Conservation (phyloP, 1,140 invertebrate genomes). For the Cherax quadricarinatus region DNA sequence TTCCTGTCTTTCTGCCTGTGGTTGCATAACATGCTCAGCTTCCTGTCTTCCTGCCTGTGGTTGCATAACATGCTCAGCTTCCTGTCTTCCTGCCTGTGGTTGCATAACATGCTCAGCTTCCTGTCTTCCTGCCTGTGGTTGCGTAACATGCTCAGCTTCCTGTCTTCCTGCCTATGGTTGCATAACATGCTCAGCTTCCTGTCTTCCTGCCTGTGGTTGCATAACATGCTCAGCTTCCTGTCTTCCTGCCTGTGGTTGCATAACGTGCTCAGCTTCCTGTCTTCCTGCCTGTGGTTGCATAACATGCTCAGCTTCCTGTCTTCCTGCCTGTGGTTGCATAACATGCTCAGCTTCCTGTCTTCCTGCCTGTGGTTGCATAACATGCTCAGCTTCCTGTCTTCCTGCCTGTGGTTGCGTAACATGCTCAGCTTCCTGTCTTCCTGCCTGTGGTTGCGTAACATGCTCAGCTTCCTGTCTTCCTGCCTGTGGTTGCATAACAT, state of each 20-base stretch:
- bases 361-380: neutral
- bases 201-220: neutral
- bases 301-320: neutral
- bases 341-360: neutral
- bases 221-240: neutral
- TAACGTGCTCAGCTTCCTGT: neutral
- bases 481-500: neutral
- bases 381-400: neutral
- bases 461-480: neutral
- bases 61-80: neutral
- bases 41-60: neutral
- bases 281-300: neutral
- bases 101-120: neutral
- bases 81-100: neutral
- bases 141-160: neutral
- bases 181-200: neutral
- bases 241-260: neutral
- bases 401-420: neutral
- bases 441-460: neutral
- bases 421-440: neutral
- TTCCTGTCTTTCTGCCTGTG: neutral
- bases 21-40: neutral
- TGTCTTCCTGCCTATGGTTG: neutral
- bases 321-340: neutral
- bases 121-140: neutral